These are phyloP conservation scores for Elephas maximus DNA, from an alignment of 2,113 vertebrate genomes.

Conservation along the genomic window DNA sequence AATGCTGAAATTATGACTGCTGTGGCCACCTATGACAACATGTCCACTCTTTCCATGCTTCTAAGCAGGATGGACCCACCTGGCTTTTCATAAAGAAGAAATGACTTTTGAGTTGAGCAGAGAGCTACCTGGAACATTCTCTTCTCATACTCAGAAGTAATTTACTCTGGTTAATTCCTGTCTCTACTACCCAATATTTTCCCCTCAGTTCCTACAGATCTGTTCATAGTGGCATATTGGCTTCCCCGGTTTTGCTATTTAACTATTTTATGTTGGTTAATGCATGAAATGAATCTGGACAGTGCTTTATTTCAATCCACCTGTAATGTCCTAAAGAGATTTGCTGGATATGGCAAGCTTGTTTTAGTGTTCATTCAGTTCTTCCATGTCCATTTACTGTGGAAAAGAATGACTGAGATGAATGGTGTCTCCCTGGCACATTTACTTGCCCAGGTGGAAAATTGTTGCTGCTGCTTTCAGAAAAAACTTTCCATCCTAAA, in stretches of 20 bases:
- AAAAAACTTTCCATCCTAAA: constrained; percentile 58
- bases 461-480: constrained; percentile 58
- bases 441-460: constrained; percentile 58
- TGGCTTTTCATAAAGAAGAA: background rate
- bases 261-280: constrained; percentile 58
- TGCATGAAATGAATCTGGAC: background rate
- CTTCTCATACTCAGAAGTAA: background rate
- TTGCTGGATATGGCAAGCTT: constrained; percentile 37
- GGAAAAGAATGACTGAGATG: constrained; percentile 53
- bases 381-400: constrained; percentile 55
- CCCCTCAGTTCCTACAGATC: constrained; percentile 4
- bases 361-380: constrained; percentile 46
- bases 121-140: background rate
- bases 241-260: constrained; percentile 45
- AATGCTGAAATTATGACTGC: background rate
- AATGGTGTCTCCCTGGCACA: background rate
- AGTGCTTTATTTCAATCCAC: constrained; percentile 48
- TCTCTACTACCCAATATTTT: constrained; percentile 34
- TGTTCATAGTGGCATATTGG: constrained; percentile 7
- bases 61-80: background rate
- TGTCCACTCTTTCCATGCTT: background rate
- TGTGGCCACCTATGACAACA: background rate
- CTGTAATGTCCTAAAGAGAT: constrained; percentile 9
- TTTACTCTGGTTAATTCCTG: constrained; percentile 25
- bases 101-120: background rate